phyloP scores from a whole-genome alignment of 2,113 vertebrate genomes.

The Pantherophis guttatus region DNA sequence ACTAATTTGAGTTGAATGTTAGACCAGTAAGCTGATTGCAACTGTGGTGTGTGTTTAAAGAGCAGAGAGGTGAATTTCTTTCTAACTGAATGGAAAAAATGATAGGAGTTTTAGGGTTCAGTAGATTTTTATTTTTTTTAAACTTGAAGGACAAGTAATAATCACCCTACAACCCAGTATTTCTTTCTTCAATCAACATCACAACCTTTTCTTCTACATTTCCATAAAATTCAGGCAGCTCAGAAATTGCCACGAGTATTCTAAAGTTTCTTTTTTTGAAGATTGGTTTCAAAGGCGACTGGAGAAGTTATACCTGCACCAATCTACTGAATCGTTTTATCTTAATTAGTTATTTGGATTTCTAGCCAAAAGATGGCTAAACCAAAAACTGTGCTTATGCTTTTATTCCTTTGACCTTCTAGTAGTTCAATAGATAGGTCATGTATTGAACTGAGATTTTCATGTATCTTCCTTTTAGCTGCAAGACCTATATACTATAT shows the following conservation, averaged over 20 bases:
- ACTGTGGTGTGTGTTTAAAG: background rate
- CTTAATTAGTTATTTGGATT: background rate
- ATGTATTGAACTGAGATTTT: too few relatives aligned
- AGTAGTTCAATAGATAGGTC: too few relatives aligned
- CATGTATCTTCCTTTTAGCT: too few relatives aligned
- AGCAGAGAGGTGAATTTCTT: background rate
- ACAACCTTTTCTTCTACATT: background rate
- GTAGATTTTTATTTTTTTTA: background rate
- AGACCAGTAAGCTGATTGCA: background rate
- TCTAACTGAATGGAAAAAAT: background rate
- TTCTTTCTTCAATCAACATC: background rate
- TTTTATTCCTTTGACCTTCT: too few relatives aligned
- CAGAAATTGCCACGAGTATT: background rate
- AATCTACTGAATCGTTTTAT: background rate
- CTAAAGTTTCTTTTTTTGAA: background rate
- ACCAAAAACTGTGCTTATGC: too few relatives aligned
- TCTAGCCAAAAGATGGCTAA: background rate
- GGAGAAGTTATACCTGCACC: background rate
- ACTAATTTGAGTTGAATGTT: background rate
- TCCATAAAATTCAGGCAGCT: background rate
- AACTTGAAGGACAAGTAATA: background rate
- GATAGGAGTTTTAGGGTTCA: background rate
- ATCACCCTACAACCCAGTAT: background rate
- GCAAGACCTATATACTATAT: too few relatives aligned
- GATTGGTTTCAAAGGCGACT: background rate